These are phyloP conservation scores for Saturnia japonica DNA, from an alignment of 2,888 invertebrate genomes.

Conservation along the genomic window DNA sequence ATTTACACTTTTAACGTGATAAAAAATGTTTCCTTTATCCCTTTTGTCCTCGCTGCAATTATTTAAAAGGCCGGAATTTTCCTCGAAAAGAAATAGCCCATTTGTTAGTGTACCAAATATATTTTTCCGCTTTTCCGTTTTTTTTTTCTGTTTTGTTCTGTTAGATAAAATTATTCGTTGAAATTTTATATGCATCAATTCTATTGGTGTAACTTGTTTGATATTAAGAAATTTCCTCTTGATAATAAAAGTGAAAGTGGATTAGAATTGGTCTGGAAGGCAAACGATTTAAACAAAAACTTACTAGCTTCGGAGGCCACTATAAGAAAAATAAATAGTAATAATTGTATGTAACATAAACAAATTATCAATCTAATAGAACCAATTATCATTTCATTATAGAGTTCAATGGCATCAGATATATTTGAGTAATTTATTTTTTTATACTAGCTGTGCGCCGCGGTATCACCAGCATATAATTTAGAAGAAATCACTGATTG, in stretches of 20 bases:
- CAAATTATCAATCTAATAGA: too few relatives aligned
- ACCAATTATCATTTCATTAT: too few relatives aligned
- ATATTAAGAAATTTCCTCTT: too few relatives aligned
- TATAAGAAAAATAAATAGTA: too few relatives aligned
- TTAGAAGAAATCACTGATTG: too few relatives aligned
- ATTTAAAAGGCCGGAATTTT: slow-evolving; percentile 20
- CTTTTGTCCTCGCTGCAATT: slow-evolving; percentile 22
- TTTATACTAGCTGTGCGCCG: too few relatives aligned
- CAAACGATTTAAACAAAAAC: too few relatives aligned
- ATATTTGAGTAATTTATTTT: too few relatives aligned
- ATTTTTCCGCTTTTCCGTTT: slow-evolving; percentile 12
- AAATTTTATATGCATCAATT: not conserved
- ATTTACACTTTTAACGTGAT: slow-evolving; percentile 21
- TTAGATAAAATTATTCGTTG: not conserved
- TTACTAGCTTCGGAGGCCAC: too few relatives aligned
- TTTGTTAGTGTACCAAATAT: slow-evolving; percentile 17
- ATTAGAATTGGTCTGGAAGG: not conserved
- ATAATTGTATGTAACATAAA: too few relatives aligned
- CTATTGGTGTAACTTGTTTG: not conserved
- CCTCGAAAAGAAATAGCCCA: slow-evolving; percentile 14
- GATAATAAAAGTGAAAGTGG: not conserved
- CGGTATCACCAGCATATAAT: too few relatives aligned
- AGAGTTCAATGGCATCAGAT: too few relatives aligned
- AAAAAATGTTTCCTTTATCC: slow-evolving; percentile 20
- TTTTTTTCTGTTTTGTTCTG: not conserved